Conservation (phyloP, 2,888 invertebrate species). For the Drosophila cracens region DNA sequence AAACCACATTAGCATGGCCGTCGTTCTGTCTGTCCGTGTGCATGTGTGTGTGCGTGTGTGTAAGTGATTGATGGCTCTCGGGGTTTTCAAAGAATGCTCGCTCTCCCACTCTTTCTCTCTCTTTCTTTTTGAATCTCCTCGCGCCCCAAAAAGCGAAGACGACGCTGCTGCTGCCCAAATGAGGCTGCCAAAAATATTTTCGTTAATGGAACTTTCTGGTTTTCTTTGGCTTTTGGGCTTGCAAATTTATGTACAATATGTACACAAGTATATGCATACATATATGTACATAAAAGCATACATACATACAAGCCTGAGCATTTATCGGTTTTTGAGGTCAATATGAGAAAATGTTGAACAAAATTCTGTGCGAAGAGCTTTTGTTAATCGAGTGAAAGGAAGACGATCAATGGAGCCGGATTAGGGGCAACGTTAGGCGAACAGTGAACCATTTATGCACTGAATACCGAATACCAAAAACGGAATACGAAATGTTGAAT, state of each 20-base stretch:
- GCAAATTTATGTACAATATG: conserved; percentile 49
- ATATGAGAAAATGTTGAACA: conserved; percentile 52
- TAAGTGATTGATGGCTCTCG: conserved; percentile 59
- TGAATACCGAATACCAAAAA: neutral
- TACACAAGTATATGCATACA: conserved; percentile 3
- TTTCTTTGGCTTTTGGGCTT: conserved; percentile 55
- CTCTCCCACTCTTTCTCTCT: conserved; percentile 11
- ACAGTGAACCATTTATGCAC: conserved; percentile 3
- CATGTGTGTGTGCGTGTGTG: conserved; percentile 18
- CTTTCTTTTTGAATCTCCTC: conserved; percentile 26
- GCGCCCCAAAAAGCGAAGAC: conserved; percentile 39
- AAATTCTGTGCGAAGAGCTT: conserved; percentile 36
- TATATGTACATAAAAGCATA: conserved; percentile 7
- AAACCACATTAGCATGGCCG: conserved; percentile 50
- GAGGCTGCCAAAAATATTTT: conserved; percentile 69
- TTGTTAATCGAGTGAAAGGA: conserved; percentile 60
- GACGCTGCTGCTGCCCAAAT: conserved; percentile 42
- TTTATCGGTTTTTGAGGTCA: conserved; percentile 53
- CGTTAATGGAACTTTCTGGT: conserved; percentile 69
- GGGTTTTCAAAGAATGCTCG: conserved; percentile 61
- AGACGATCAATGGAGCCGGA: conserved; percentile 38
- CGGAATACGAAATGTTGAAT: neutral
- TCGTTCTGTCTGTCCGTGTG: conserved; percentile 16
- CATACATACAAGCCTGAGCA: neutral
- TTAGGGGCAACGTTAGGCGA: conserved; percentile 22